Evolutionary conservation across 2,113 vertebrate genomes (phyloP), one percentile per base, ranked within the genome.

Genomic region (Enhydra lutris): DNA sequence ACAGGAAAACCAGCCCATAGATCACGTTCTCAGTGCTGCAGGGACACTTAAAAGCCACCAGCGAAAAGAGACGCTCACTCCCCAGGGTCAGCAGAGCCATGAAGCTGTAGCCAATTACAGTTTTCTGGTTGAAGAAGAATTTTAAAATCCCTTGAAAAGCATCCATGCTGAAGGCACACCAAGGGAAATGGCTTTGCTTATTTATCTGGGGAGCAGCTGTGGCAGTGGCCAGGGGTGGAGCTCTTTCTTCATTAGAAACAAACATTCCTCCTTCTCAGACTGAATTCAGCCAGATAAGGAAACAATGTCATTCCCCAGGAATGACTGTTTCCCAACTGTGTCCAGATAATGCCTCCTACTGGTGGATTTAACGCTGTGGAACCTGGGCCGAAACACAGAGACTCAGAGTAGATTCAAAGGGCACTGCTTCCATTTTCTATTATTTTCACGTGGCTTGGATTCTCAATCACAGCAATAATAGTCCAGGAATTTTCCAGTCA

Each of bases 41-140:
- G 23, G 99, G 99, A 45, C 99, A 99, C 98, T 99, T 99, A 97
- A 99, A 99, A 69, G 99, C 99, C 92, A 99, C 99, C 45, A 99
- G 98, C 18, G 99, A 99, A 97, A 99, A 99, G 86, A 99, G 95
- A 1, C 99, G 98, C 93, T 99, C 99, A 3, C 99, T 99, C 7
- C 99, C 99, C 91, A 99, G 97, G 0, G 99, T 99, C 93, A 99
- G 98, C 47, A 99, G 98, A 12, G 99, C 99, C 99, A 99, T 99
- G 84, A 99, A 99, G 50, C 99, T 99, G 98, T 99, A 99, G 42
- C 99, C 99, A 63, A 99, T 99, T 15, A 99, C 99, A 9, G 99
- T 98, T 98, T 99, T 99, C 98, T 99, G 99, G 89, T 99, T 99
- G 73, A 99, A 97, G 82, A 99, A 98, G 96, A 99, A 99, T 55